phyloP scores from a whole-genome alignment of 2,888 invertebrate genomes.

The Homarus gammarus region DNA sequence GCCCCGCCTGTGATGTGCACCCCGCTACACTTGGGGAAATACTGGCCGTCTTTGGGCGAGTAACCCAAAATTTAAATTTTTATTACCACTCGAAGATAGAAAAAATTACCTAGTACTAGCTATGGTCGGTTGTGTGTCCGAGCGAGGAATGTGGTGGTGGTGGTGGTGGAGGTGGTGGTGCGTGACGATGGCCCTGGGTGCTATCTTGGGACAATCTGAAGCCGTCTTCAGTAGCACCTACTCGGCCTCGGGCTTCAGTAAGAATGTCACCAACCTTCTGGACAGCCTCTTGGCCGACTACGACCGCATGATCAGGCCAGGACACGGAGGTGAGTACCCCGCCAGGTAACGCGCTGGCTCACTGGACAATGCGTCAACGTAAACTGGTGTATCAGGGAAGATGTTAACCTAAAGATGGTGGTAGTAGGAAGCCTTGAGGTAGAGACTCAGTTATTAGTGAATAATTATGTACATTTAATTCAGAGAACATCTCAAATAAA shows the following conservation, averaged over 20 bases:
- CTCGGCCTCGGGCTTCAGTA: constrained; percentile 70
- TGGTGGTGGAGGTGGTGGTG: constrained; percentile 64
- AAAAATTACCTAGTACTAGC: constrained; percentile 10
- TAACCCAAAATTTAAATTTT: constrained; percentile 13
- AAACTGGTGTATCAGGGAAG: too few species aligned
- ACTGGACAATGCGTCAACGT: too few species aligned
- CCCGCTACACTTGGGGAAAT: not conserved
- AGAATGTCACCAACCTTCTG: constrained; percentile 71
- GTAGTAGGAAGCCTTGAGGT: too few species aligned
- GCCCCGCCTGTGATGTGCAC: not conserved
- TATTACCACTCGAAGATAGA: not conserved
- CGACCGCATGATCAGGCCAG: constrained; percentile 73
- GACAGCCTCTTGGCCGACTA: constrained; percentile 72
- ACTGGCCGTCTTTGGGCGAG: constrained; percentile 7
- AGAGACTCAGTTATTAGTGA: too few species aligned
- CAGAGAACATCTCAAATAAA: too few species aligned
- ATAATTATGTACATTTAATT: too few species aligned
- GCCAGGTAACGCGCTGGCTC: not conserved
- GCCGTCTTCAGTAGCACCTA: constrained; percentile 73
- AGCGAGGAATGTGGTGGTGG: constrained; percentile 47
- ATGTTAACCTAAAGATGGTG: too few species aligned
- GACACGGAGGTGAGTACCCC: constrained; percentile 72
- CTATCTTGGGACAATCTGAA: not conserved
- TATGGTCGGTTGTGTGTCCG: constrained; percentile 14
- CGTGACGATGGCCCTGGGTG: constrained; percentile 32